Evolutionary conservation across 2,113 vertebrate genomes (phyloP).

Genomic region (Nyctibius bracteatus): DNA sequence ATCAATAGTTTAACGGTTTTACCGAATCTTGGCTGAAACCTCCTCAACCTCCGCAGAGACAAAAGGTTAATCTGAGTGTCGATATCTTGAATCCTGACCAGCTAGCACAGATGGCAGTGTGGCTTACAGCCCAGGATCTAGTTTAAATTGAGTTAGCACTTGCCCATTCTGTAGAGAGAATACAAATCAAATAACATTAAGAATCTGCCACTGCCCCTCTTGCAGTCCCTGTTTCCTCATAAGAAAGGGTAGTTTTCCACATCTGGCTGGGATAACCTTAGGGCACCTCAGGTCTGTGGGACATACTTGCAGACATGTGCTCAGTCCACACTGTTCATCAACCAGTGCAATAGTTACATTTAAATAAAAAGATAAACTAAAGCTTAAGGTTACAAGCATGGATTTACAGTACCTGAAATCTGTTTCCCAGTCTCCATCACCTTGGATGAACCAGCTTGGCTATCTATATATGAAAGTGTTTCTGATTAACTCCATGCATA

Average conservation of each 20-base stretch:
- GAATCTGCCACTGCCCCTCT: not conserved
- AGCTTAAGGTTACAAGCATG: not conserved
- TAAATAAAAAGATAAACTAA: not conserved
- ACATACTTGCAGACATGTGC: not conserved
- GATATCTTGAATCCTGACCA: not conserved
- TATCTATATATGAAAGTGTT: not conserved
- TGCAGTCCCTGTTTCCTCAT: not conserved
- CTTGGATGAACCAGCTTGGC: not conserved
- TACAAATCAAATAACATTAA: not conserved
- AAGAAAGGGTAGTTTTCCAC: not conserved
- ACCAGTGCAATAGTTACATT: not conserved
- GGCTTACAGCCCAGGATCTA: constrained; percentile 3
- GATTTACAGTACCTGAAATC: not conserved
- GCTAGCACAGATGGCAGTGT: not conserved
- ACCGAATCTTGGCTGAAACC: not conserved
- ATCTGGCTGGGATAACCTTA: not conserved
- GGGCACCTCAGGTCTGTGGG: not conserved
- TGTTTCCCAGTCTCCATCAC: not conserved
- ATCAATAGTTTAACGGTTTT: not conserved
- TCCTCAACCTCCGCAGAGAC: not conserved
- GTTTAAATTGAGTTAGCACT: not conserved
- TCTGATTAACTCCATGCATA: not conserved
- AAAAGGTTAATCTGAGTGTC: not conserved
- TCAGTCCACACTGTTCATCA: not conserved
- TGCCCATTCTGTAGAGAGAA: not conserved